Percentiles rank a stretch among this genome's conserved stretches.
Conservation (phyloP, 2,797 vertebrate genomes). For the Trachops cirrhosus region DNA sequence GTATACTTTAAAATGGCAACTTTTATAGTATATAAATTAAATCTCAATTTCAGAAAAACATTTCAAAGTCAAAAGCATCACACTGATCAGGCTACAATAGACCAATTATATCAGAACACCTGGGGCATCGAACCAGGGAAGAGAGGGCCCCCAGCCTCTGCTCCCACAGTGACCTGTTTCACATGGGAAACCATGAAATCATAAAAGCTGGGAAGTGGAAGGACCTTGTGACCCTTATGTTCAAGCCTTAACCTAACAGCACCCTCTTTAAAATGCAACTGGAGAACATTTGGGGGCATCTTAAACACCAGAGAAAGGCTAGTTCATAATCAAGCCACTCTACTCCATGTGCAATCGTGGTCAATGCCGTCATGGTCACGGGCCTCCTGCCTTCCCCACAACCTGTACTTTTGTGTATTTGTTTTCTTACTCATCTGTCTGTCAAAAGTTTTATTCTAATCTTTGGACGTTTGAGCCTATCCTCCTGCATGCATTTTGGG, state of each 20-base stretch:
- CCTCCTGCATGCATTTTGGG: background rate
- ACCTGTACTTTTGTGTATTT: background rate
- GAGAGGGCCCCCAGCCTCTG: background rate
- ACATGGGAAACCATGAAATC: background rate
- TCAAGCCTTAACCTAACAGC: background rate
- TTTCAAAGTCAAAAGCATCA: background rate
- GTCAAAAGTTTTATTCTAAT: background rate
- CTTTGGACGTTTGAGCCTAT: background rate
- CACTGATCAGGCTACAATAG: background rate
- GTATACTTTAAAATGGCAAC: background rate
- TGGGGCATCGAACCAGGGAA: background rate
- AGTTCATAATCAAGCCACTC: background rate
- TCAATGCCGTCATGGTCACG: background rate
- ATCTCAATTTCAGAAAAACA: background rate
- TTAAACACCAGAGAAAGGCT: background rate
- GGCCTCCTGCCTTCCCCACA: background rate
- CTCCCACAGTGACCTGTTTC: background rate
- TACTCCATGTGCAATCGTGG: background rate
- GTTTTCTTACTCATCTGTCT: background rate
- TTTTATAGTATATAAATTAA: background rate
- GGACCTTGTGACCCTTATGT: background rate
- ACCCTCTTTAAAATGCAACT: background rate
- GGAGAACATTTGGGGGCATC: background rate
- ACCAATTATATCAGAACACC: background rate
- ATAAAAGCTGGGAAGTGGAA: background rate